Base-by-base conservation (phyloP, 2,797 vertebrate species). In the Notamacropus eugenii region DNA sequence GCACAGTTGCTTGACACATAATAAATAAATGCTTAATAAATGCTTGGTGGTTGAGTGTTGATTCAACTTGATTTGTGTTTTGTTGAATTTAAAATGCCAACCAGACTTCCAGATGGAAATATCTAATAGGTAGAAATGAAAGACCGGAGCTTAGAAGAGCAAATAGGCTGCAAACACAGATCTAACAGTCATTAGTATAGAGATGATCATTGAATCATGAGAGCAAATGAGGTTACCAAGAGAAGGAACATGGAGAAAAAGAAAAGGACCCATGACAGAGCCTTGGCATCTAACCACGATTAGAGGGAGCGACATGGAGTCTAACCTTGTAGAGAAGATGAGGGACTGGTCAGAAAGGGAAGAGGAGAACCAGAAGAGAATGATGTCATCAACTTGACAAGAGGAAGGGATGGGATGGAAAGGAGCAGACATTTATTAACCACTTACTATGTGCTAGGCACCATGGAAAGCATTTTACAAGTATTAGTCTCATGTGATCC, bases 31-130 rank as follows among this genome's bases (percentile, higher is more conserved):
- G 4, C 59, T 82, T 87, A 50, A 87, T 87, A 46, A 50, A 50
- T 46, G 19, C n/a, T 82, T 82, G n/a, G 9, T 82, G 40, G 40
- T 82, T 82, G 74, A 40, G 74, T 46, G 22, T 82, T 34, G 40
- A 74, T 74, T 74, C 14, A 0, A 74, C 8, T 24, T 82, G 67
- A 87, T 2, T 87, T 50, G 0, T 87, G 74, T 50, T 50, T 82
- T 96, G 46, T 55, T 93, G 91, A 57, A 56, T 56, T 31, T 90
- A 14, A 92, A 82, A 55, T 92, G 90, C 92, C 54, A 93, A 27
- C 28, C 34, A 54, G 58, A 56, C 12, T 54, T 19, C 27, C 87
- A 54, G 52, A 52, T 55, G 62, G 54, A 90, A 55, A 67, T 27
- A 8, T 52, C 59, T 11, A 54, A 31, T 62, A 54, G 19, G 87